These are phyloP conservation scores for Theristicus caerulescens DNA, from an alignment of 2,113 vertebrate species.

Conservation along the genomic window DNA sequence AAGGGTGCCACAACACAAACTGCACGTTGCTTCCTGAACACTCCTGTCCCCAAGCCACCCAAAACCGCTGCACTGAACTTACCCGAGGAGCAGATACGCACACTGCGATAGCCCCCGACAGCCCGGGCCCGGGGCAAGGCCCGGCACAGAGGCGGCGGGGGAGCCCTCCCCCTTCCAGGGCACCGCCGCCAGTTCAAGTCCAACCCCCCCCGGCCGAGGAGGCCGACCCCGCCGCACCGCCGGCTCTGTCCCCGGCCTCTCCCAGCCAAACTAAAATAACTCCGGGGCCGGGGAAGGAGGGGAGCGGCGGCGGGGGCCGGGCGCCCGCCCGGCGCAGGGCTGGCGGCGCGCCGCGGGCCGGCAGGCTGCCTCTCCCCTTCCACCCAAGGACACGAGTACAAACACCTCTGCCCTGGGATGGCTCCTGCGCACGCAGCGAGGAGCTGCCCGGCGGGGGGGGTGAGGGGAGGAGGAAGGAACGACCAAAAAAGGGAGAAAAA, in stretches of 20 bases:
- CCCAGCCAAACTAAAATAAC: neutral
- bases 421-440: conserved; percentile 47
- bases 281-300: neutral
- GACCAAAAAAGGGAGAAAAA: conserved; percentile 15
- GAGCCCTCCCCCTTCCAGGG: neutral
- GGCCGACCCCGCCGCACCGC: neutral
- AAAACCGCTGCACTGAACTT: neutral
- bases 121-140: neutral
- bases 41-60: neutral
- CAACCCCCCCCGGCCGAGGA: neutral
- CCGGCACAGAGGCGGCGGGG: rapidly evolving
- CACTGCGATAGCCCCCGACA: neutral
- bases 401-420: conserved; percentile 42
- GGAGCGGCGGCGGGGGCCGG: neutral
- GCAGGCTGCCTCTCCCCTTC: neutral
- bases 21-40: rapidly evolving
- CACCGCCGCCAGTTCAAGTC: neutral
- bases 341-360: neutral
- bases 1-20: neutral
- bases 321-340: neutral
- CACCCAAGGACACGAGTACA: conserved; percentile 49
- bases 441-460: neutral
- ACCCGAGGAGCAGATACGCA: neutral
- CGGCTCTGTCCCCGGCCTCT: neutral
- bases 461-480: neutral